Base-by-base conservation (phyloP, 1,140 invertebrate genomes). In the Mamestra configurata region DNA sequence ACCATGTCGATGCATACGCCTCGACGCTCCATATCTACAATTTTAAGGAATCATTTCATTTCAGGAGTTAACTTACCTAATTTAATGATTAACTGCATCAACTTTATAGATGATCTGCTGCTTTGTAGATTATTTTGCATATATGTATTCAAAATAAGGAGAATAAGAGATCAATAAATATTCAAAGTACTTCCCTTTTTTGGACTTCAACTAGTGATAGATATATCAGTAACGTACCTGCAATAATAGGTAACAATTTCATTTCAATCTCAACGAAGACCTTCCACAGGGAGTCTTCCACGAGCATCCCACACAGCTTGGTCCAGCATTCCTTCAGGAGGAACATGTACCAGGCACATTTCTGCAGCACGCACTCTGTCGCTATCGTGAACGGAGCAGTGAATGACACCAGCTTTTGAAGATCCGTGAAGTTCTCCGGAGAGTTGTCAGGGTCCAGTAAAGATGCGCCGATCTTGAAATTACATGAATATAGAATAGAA, bases 211-310 rank as follows among this genome's bases (percentile, higher is more conserved):
- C 27, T 31, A 31, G 5, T 31, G 5, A 5, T 31, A 31, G 27
- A n/a, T 31, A 31, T 5, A 31, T 5, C 27, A 31, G 27, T 31
- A 27, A 43, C 3, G 49, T 76, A 95, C 95, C 92, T 70, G 96
- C 94, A 80, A 96, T 84, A n/a, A 96, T 86, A 35, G 95, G 94
- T n/a, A 94, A 79, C 11, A 96, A 84, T 40, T 86, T 89, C 86
- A 95, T 96, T 87, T 96, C 96, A 18, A 96, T 88, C 46, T 92
- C 89, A 8, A 87, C 80, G 80, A 95, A 96, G 4, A 96, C 78
- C 4, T 90, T 86, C 95, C 95, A 96, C 57, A 96, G 73, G 0
- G 79, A 79, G 1, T 86, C 55, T 15, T 92, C 83, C 0, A 71
- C 27, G 15, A 95, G 82, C 24, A 78, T 4, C 0, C 0, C 13